Evolutionary conservation across 1,140 invertebrate species (phyloP).

Genomic region (Eueides isabella): DNA sequence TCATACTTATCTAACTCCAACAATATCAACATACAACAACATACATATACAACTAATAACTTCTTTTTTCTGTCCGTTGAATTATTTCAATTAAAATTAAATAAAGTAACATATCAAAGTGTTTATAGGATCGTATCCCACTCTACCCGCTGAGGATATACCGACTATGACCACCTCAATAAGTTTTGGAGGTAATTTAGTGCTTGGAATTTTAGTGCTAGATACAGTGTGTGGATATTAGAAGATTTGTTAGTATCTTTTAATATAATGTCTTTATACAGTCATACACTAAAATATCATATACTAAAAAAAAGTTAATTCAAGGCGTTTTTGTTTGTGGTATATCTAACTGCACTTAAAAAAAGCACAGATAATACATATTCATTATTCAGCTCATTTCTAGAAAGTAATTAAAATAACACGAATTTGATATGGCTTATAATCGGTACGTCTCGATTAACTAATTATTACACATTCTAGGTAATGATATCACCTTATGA

Average conservation of each 20-base stretch:
- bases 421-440: background rate
- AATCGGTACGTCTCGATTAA: background rate
- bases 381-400: too few relatives aligned
- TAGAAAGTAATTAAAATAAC: too few relatives aligned
- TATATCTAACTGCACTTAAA: slow-evolving; percentile 3
- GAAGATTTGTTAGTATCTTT: background rate
- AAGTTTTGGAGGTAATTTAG: slow-evolving; percentile 14
- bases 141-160: slow-evolving; percentile 17
- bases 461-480: background rate
- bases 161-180: slow-evolving; percentile 9
- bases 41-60: too few relatives aligned
- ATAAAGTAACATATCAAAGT: slow-evolving; percentile 4
- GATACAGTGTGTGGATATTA: slow-evolving; percentile 8
- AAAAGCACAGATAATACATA: background rate
- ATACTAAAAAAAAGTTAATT: background rate
- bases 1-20: too few relatives aligned
- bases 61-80: too few relatives aligned
- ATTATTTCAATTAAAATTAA: background rate
- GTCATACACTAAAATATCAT: background rate
- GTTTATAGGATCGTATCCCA: slow-evolving; percentile 18
- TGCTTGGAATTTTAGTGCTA: slow-evolving; percentile 11
- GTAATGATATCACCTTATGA: too few relatives aligned
- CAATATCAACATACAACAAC: too few relatives aligned
- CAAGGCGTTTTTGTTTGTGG: background rate
- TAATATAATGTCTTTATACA: background rate